Evolutionary conservation across 2,888 invertebrate genomes (phyloP).

Genomic region (Leptinotarsa rubiginosa): DNA sequence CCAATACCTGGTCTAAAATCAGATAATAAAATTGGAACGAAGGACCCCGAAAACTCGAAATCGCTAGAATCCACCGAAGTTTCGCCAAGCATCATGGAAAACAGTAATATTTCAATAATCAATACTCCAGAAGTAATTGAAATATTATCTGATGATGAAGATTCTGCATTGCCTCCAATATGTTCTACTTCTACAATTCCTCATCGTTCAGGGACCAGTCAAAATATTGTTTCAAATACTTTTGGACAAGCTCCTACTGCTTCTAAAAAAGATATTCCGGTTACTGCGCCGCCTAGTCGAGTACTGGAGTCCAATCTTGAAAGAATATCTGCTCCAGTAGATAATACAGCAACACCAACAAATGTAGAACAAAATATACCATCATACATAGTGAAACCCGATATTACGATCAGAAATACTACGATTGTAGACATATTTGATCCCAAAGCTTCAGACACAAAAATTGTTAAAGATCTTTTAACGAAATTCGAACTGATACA

Average conservation of each 20-base stretch:
- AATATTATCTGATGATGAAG: constrained; percentile 44
- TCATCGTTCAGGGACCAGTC: not conserved
- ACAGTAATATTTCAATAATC: not conserved
- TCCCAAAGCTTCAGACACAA: constrained; percentile 37
- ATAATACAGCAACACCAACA: not conserved
- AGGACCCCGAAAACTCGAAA: not conserved
- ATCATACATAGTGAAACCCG: constrained; percentile 40
- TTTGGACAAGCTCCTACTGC: not conserved
- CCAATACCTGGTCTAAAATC: constrained; percentile 2
- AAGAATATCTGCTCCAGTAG: not conserved
- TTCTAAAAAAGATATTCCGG: not conserved
- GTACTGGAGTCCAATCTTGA: too few relatives aligned
- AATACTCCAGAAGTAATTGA: constrained; percentile 25
- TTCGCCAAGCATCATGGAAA: not conserved
- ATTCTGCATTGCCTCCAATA: not conserved
- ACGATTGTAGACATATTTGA: constrained; percentile 36
- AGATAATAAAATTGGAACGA: not conserved
- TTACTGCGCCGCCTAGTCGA: not conserved
- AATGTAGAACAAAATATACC: not conserved
- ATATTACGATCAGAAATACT: constrained; percentile 44
- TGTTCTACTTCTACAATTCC: not conserved
- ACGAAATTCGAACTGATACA: not conserved
- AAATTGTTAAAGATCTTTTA: constrained; percentile 44
- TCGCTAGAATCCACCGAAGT: not conserved
- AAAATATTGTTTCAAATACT: not conserved